Evolutionary conservation across 2,888 invertebrate species (phyloP).

Genomic region (Phytoseiulus persimilis): DNA sequence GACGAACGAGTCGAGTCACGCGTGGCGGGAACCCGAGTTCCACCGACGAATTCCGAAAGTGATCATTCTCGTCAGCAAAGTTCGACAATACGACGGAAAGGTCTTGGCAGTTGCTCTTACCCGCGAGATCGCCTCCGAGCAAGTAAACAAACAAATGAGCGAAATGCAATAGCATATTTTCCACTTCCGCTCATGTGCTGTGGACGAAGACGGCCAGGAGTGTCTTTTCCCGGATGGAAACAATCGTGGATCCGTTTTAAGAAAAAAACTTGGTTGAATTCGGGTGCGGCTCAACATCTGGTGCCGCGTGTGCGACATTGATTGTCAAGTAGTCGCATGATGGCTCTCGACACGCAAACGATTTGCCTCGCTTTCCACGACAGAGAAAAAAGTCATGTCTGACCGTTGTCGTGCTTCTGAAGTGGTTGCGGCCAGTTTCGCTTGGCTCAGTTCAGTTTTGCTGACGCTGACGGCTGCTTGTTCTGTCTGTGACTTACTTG

Average conservation of each 20-base stretch:
- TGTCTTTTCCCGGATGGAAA: background rate
- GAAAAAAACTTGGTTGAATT: background rate
- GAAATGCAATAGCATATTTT: too few species aligned
- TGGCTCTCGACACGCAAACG: conserved; percentile 5
- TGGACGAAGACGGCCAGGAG: background rate
- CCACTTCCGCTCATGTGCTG: too few species aligned
- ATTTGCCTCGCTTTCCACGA: background rate
- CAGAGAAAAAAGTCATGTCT: background rate
- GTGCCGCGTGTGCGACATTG: conserved; percentile 5
- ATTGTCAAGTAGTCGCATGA: background rate
- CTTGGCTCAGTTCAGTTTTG: background rate
- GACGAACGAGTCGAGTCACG: too few species aligned
- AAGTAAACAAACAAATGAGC: too few species aligned
- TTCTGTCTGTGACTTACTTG: background rate
- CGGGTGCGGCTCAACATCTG: background rate
- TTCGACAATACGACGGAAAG: too few species aligned
- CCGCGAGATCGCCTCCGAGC: too few species aligned
- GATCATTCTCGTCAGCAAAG: too few species aligned
- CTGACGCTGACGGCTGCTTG: background rate
- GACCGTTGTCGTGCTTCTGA: conserved; percentile 5
- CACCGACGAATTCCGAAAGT: too few species aligned
- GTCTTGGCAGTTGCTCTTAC: too few species aligned
- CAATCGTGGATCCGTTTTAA: background rate
- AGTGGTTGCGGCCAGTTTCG: conserved; percentile 5
- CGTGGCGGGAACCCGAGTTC: too few species aligned